Evolutionary conservation across 1,140 invertebrate species (phyloP).

Genomic region (Calliphora vicina): DNA sequence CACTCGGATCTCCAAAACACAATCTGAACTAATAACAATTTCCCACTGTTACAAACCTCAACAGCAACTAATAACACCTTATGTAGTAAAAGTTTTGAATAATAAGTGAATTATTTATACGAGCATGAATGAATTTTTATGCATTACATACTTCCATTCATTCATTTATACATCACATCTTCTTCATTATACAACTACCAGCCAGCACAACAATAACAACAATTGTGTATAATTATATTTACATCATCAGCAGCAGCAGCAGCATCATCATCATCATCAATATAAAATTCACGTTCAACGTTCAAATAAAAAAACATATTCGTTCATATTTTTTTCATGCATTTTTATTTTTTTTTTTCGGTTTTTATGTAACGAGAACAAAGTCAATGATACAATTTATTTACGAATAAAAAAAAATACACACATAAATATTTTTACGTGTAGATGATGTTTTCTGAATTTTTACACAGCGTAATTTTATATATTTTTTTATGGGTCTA

Average conservation of each 20-base stretch:
- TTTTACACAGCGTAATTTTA: neutral
- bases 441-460: neutral
- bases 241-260: neutral
- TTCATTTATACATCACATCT: neutral
- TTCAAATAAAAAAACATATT: neutral
- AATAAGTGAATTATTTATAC: neutral
- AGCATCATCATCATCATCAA: neutral
- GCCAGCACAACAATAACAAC: neutral
- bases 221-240: neutral
- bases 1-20: no score
- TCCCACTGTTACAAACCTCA: no score
- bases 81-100: no score
- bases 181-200: neutral
- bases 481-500: neutral
- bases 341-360: neutral
- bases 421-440: neutral
- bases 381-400: conserved; percentile 28
- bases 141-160: neutral
- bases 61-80: no score
- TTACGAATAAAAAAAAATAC: neutral
- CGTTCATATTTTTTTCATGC: neutral
- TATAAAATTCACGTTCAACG: conserved; percentile 16
- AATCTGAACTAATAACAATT: no score
- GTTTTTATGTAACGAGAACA: neutral
- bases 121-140: neutral